Evolutionary conservation across 2,113 vertebrate genomes (phyloP).

Genomic region (Sclerurus mexicanus): DNA sequence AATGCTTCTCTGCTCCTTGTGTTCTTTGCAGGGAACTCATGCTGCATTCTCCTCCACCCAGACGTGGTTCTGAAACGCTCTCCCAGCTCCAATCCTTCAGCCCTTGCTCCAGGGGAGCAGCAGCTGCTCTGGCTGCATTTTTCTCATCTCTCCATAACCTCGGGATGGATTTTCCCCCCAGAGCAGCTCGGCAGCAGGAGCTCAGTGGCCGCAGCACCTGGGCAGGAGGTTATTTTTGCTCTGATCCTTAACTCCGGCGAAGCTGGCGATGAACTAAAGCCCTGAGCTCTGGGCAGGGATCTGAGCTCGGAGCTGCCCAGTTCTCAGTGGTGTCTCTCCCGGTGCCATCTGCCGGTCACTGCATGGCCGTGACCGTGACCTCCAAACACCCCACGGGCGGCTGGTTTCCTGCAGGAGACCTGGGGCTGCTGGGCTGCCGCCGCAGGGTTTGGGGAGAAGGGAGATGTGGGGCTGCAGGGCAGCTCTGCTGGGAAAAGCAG

Average conservation of each 20-base stretch:
- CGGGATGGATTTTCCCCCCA: neutral
- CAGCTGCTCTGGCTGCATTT: neutral
- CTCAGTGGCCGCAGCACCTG: neutral
- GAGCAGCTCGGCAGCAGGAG: neutral
- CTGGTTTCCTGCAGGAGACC: neutral
- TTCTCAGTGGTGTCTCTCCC: neutral
- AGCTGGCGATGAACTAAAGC: neutral
- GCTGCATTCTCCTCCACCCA: rapidly evolving
- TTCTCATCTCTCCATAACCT: neutral
- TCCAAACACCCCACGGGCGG: neutral
- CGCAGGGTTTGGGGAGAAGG: too few relatives aligned
- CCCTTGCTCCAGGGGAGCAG: neutral
- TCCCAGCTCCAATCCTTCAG: neutral
- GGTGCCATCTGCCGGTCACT: slow-evolving; percentile 48
- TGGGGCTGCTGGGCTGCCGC: neutral
- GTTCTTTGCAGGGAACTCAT: neutral
- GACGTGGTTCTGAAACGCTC: rapidly evolving
- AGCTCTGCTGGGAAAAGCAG: neutral
- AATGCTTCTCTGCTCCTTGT: neutral
- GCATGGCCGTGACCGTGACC: neutral
- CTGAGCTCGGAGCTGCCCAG: neutral
- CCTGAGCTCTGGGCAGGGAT: neutral
- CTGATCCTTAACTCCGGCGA: neutral
- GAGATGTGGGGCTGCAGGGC: too few relatives aligned
- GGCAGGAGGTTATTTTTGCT: neutral